phyloP scores from a whole-genome alignment of 1,140 invertebrate species.

The Fopius arisanus region DNA sequence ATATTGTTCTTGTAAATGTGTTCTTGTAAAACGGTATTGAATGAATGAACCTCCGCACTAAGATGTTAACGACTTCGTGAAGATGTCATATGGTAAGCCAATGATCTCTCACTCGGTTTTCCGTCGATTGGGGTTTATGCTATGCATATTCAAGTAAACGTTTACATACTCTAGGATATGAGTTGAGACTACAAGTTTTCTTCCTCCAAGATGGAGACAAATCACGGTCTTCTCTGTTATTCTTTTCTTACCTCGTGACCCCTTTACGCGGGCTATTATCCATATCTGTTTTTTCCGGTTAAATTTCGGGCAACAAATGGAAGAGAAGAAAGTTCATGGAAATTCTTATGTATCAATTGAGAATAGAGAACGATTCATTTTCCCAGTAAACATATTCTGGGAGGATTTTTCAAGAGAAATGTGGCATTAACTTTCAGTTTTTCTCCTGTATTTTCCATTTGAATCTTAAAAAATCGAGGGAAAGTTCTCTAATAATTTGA shows the following conservation, averaged over 20 bases:
- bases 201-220: not conserved
- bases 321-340: not conserved
- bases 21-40: slow-evolving; percentile 3
- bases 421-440: no score
- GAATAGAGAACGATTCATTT: not conserved
- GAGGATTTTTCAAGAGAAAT: no score
- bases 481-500: no score
- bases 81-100: not conserved
- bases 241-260: not conserved
- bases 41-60: not conserved
- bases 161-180: not conserved
- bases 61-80: not conserved
- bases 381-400: no score
- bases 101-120: not conserved
- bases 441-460: no score
- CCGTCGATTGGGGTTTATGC: slow-evolving; percentile 4
- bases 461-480: no score
- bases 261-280: not conserved
- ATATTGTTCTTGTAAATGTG: slow-evolving; percentile 10
- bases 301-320: not conserved
- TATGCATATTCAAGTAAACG: slow-evolving; percentile 9
- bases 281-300: not conserved
- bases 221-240: not conserved
- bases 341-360: not conserved
- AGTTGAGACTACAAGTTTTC: not conserved